A percentile compares a stretch with the other conserved stretches of the same genome.
These are phyloP conservation scores for Luffia ferchaultella DNA, from an alignment of 2,888 invertebrate species.

Conservation along the genomic window DNA sequence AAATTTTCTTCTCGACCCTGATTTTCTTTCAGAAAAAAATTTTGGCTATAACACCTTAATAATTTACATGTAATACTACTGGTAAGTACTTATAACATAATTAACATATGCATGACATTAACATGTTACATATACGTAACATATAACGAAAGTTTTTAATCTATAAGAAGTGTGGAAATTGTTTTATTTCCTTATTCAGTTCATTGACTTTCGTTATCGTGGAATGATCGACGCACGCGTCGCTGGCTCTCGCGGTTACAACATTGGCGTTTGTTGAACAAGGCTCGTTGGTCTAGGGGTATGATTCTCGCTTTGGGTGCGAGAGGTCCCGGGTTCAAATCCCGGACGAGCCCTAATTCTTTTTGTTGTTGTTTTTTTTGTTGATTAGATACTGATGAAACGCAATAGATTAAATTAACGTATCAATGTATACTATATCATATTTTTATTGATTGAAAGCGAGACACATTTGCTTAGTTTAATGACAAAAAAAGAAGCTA, in stretches of 20 bases:
- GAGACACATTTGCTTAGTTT: neutral
- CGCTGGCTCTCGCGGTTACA: slow-evolving; percentile 22
- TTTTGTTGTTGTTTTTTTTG: slow-evolving; percentile 17
- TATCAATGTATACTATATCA: no score
- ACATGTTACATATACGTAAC: no score
- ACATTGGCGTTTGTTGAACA: slow-evolving; percentile 11
- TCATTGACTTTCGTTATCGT: neutral
- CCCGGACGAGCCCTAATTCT: slow-evolving; percentile 58
- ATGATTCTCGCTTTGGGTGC: slow-evolving; percentile 68
- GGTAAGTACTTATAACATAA: no score
- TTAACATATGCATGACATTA: no score
- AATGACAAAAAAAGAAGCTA: neutral
- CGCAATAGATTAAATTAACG: no score
- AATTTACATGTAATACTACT: no score
- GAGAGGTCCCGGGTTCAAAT: slow-evolving; percentile 69
- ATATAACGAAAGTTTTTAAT: neutral
- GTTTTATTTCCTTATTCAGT: neutral
- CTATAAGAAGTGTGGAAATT: no score
- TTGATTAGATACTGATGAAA: slow-evolving; percentile 2
- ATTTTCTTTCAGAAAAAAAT: no score
- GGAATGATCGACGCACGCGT: neutral
- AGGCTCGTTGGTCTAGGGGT: slow-evolving; percentile 68
- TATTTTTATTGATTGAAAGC: neutral
- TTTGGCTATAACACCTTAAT: no score
- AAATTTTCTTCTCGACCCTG: no score